These are phyloP conservation scores for Cotesia vestalis DNA, from an alignment of 1,140 invertebrate genomes.

Conservation along the genomic window DNA sequence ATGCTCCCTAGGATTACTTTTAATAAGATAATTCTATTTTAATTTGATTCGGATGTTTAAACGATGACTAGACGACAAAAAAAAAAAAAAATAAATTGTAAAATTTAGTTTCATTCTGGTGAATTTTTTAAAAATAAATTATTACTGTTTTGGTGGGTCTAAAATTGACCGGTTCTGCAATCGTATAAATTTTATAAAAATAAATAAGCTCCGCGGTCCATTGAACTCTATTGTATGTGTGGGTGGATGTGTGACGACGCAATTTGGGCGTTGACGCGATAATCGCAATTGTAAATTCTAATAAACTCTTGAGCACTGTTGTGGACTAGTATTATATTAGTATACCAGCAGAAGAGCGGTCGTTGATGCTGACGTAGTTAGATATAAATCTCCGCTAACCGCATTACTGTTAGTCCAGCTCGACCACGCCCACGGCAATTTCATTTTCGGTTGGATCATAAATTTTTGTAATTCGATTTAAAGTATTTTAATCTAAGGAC, in stretches of 20 bases:
- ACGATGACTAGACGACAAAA: too few relatives aligned
- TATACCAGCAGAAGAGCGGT: slow-evolving; percentile 32
- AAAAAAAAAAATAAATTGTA: neutral
- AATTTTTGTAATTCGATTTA: slow-evolving; percentile 12
- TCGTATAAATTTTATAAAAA: slow-evolving; percentile 27
- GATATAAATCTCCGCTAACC: slow-evolving; percentile 57
- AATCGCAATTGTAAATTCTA: slow-evolving; percentile 58
- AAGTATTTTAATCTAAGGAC: neutral
- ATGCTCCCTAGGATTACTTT: neutral
- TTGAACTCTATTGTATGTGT: slow-evolving; percentile 17
- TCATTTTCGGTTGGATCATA: slow-evolving; percentile 15
- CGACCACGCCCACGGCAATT: slow-evolving; percentile 47
- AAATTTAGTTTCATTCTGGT: neutral
- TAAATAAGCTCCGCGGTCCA: slow-evolving; percentile 49
- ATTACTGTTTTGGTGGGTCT: slow-evolving; percentile 4
- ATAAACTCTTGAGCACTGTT: slow-evolving; percentile 43
- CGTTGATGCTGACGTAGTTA: slow-evolving; percentile 32
- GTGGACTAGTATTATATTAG: too few relatives aligned
- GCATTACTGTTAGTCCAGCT: slow-evolving; percentile 51
- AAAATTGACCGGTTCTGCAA: slow-evolving; percentile 53
- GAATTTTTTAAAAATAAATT: too few relatives aligned
- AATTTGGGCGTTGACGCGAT: slow-evolving; percentile 51
- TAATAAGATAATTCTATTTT: slow-evolving; percentile 60
- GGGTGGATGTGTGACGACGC: slow-evolving; percentile 16
- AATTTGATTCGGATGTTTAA: slow-evolving; percentile 52